These are phyloP conservation scores for Sternotherus odoratus DNA, from an alignment of 2,797 vertebrate species.

Conservation along the genomic window DNA sequence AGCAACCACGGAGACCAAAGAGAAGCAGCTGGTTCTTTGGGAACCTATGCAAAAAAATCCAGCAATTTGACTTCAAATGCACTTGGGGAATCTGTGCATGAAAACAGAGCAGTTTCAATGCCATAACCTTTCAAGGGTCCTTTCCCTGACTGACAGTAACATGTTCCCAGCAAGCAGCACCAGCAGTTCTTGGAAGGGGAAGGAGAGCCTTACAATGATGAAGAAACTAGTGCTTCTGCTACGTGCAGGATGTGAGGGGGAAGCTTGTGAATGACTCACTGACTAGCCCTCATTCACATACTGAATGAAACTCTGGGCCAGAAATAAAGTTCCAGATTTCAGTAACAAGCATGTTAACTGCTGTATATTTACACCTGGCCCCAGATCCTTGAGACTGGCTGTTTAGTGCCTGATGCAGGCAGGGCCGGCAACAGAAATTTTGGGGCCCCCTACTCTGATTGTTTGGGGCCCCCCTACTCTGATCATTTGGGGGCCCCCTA, in stretches of 20 bases:
- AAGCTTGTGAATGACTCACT: background rate
- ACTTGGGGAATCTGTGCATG: background rate
- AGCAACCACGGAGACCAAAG: background rate
- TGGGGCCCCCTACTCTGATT: too few relatives aligned
- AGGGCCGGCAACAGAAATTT: too few relatives aligned
- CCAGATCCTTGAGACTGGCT: background rate
- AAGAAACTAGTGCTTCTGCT: background rate
- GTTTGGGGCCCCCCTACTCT: too few relatives aligned
- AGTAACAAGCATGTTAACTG: rapidly evolving
- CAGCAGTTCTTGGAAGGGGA: background rate
- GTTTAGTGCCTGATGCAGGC: background rate
- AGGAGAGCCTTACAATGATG: background rate
- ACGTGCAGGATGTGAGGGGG: conserved; percentile 43
- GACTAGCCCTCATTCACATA: background rate
- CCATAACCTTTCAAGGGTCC: background rate
- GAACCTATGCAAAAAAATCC: conserved; percentile 64
- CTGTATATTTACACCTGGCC: background rate
- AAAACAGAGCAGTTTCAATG: background rate
- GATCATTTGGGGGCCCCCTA: too few relatives aligned
- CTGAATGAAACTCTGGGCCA: background rate
- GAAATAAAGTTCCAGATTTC: rapidly evolving
- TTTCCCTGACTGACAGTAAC: background rate
- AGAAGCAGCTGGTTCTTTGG: conserved; percentile 53
- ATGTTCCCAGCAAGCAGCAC: rapidly evolving
- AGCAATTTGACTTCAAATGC: conserved; percentile 57